These are phyloP conservation scores for Brachirus orientalis DNA, from an alignment of 2,113 vertebrate genomes.

Conservation along the genomic window DNA sequence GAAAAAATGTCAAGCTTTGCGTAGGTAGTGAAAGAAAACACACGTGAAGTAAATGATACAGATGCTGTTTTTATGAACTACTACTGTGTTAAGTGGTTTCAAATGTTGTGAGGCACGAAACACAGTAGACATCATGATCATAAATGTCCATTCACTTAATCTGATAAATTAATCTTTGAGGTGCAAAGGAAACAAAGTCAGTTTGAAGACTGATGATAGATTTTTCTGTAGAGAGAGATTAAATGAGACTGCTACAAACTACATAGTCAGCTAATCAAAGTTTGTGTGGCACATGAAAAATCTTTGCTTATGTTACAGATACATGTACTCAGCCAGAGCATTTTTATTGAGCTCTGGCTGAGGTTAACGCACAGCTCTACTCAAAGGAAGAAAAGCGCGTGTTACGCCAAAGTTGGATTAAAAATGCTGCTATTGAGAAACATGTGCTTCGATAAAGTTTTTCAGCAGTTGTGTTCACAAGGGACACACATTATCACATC, in stretches of 20 bases:
- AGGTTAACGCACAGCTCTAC: not conserved
- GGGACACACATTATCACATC: too few species aligned
- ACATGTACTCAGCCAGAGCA: not conserved
- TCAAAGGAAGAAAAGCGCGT: not conserved
- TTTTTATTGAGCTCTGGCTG: not conserved
- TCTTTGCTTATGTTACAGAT: constrained; percentile 3
- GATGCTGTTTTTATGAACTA: not conserved
- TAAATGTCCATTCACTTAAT: not conserved
- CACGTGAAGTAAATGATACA: not conserved
- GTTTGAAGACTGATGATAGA: not conserved
- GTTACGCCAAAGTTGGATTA: not conserved
- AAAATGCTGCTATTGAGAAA: too few species aligned
- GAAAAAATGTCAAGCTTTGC: constrained; percentile 74
- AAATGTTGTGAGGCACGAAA: too few species aligned
- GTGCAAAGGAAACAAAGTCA: not conserved
- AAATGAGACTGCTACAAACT: not conserved
- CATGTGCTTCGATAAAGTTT: too few species aligned
- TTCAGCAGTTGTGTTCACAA: too few species aligned
- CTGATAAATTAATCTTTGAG: not conserved
- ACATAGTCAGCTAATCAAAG: not conserved
- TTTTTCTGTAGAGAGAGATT: not conserved
- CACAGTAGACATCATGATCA: not conserved
- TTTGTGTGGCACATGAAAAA: not conserved
- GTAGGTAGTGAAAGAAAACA: constrained; percentile 35
- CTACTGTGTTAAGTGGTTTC: not conserved